Percentiles rank a stretch among this genome's conserved stretches.
Evolutionary conservation across 2,797 vertebrate genomes (phyloP).

Genomic region (Numenius phaeopus): DNA sequence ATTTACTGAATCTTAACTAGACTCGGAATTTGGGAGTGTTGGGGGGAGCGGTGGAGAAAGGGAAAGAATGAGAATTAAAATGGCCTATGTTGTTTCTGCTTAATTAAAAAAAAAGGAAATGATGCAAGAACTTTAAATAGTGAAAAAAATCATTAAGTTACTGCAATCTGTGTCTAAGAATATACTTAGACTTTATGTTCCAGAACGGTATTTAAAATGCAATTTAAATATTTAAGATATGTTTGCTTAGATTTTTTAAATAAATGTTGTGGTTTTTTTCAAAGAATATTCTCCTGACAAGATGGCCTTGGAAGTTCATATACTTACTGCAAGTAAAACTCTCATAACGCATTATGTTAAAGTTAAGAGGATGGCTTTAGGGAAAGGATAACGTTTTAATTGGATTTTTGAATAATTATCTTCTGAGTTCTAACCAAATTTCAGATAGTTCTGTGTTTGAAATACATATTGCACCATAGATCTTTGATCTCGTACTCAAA

Average conservation of each 20-base stretch:
- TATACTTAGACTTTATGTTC: background rate
- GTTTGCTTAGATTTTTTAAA: constrained; percentile 19
- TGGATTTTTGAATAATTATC: constrained; percentile 28
- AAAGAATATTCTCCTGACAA: background rate
- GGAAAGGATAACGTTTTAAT: constrained; percentile 33
- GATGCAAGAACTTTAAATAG: constrained; percentile 13
- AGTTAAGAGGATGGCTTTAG: background rate
- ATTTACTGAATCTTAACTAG: constrained; percentile 13
- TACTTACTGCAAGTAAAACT: background rate
- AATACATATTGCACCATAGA: background rate
- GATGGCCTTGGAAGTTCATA: background rate
- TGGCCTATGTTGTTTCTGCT: background rate
- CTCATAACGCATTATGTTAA: background rate
- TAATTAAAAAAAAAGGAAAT: constrained; percentile 40
- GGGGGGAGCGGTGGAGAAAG: background rate
- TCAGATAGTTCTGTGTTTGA: background rate
- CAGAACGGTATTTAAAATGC: background rate
- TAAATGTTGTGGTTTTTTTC: background rate
- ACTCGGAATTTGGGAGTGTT: background rate
- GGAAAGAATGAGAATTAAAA: constrained; percentile 4
- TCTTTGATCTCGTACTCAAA: background rate
- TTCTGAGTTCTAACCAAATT: background rate
- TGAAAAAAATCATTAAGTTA: background rate
- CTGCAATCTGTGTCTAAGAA: background rate
- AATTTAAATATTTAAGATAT: constrained; percentile 23